Percentiles rank a stretch among this genome's conserved stretches.
phyloP scores from a whole-genome alignment of 2,888 invertebrate genomes.

The Isotomurus palustris region DNA sequence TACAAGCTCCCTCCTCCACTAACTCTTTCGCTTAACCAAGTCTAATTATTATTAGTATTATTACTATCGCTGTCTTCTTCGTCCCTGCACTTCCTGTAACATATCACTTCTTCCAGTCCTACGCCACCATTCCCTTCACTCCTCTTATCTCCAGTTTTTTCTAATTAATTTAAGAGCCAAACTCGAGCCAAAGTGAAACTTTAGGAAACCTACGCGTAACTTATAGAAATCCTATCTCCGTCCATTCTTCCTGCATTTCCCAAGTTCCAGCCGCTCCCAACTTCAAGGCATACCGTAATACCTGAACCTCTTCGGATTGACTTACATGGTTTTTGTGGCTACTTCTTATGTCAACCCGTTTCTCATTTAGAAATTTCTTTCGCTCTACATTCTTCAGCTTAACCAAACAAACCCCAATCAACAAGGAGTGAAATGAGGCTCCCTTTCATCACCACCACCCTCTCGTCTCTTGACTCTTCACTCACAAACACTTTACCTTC shows the following conservation, averaged over 20 bases:
- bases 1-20: constrained; percentile 17
- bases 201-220: not conserved
- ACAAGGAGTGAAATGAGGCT: too few relatives aligned
- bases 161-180: constrained; percentile 47
- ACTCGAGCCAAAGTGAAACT: constrained; percentile 8
- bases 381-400: not conserved
- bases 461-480: too few relatives aligned
- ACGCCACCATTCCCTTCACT: constrained; percentile 24
- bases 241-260: constrained; percentile 3
- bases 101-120: constrained; percentile 2
- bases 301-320: constrained; percentile 20
- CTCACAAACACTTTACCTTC: too few relatives aligned
- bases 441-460: too few relatives aligned
- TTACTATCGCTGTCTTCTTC: constrained; percentile 6
- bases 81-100: constrained; percentile 9
- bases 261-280: constrained; percentile 3
- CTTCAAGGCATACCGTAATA: constrained; percentile 6
- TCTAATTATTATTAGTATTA: constrained; percentile 13
- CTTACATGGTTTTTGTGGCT: constrained; percentile 30
- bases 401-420: too few relatives aligned
- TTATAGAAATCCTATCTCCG: constrained; percentile 9
- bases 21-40: constrained; percentile 7
- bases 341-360: constrained; percentile 35
- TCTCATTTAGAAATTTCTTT: constrained; percentile 26
- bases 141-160: constrained; percentile 44